Evolutionary conservation across 2,888 invertebrate species (phyloP), one percentile per base, ranked within the genome.

Genomic region (Sussaba pulchella): DNA sequence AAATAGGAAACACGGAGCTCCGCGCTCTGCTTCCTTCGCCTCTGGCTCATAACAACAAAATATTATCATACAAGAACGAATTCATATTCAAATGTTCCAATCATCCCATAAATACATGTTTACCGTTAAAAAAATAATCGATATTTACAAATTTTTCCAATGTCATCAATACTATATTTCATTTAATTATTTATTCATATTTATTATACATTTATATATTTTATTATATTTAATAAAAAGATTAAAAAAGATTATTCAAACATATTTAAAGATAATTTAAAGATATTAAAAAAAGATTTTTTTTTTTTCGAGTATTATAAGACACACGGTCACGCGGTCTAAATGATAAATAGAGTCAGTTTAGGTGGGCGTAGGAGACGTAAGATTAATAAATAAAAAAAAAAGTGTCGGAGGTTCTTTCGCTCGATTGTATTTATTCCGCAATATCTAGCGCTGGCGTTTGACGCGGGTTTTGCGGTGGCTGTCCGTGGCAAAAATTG

Each of bases 351-450:
- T 64, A 31, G 24, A 1, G 31, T 64, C 64, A 41, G 41, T 19
- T 41, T 54, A 31, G 39, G 39, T 61, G 39, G 61, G n/a, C 61
- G 50, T 24, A 21, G 19, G 21, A 66, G 50, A 36, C 17, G 31
- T 36, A 50, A 19, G 41, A 41, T 24, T n/a, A n/a, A n/a, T n/a
- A n/a, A n/a, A n/a, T n/a, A n/a, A n/a, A 67, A 50, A 21, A 39
- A 36, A 14, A 67, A 39, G 70, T 59, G 59, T 57, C 57, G 17
- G 31, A 36, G 41, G 57, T 59, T 71, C 70, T 71, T 71, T 59
- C 59, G 70, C 59, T 47, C 70, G 59, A 71, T 71, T 59, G 59
- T 71, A 45, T 71, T 71, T 71, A 71, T 59, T 57, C 47, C 59
- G 70, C 31, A 45, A 47, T 47, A 59, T 47, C 47, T 45, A 36